Percentiles rank a stretch among this genome's conserved stretches.
Evolutionary conservation across 2,888 invertebrate genomes (phyloP).

Genomic region (Macrophya alboannulata): DNA sequence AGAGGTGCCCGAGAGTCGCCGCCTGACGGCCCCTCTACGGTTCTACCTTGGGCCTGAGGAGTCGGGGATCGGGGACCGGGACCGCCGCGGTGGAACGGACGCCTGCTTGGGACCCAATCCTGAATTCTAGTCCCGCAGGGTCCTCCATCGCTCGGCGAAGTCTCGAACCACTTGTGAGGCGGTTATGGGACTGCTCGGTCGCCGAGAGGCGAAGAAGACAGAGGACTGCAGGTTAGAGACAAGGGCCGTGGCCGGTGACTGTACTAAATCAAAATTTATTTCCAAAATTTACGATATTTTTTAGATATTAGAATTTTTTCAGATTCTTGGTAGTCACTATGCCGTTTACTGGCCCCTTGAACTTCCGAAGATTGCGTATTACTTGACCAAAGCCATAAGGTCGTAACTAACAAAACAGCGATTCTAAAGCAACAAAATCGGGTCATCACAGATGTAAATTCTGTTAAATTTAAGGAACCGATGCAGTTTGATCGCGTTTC

Average conservation of each 20-base stretch:
- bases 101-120: conserved; percentile 27
- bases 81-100: conserved; percentile 35
- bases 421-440: too few relatives aligned
- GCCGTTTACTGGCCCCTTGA: too few relatives aligned
- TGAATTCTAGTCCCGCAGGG: conserved; percentile 30
- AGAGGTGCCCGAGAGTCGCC: conserved; percentile 44
- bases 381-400: too few relatives aligned
- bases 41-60: conserved; percentile 41
- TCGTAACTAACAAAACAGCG: too few relatives aligned
- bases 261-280: background rate
- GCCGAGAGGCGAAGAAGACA: conserved; percentile 6
- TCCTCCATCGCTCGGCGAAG: conserved; percentile 50
- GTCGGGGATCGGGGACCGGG: conserved; percentile 34
- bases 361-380: too few relatives aligned
- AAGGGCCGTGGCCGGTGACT: background rate
- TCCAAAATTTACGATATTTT: background rate
- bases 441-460: too few relatives aligned
- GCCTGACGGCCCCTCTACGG: conserved; percentile 59
- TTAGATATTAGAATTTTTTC: background rate
- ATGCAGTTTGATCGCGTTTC: background rate
- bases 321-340: too few relatives aligned
- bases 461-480: background rate
- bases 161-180: conserved; percentile 38
- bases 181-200: conserved; percentile 10
- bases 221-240: background rate